Conservation (phyloP, 2,113 vertebrate species). For the Pithys albifrons region DNA sequence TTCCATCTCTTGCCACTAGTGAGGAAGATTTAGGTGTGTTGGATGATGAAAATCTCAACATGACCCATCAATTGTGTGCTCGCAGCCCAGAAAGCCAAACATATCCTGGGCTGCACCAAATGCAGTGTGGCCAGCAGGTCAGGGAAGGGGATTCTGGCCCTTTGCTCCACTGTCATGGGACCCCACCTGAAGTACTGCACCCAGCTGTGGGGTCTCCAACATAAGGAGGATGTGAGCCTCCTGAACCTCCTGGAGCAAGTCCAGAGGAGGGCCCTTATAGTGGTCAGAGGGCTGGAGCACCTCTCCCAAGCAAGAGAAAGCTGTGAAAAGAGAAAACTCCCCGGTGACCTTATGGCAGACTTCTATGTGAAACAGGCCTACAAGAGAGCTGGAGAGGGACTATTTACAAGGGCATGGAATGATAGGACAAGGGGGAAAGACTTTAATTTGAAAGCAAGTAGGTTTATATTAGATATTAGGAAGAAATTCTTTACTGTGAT, state of each 20-base stretch:
- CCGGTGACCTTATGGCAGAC: too few relatives aligned
- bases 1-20: neutral
- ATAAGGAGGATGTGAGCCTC: neutral
- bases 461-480: neutral
- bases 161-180: neutral
- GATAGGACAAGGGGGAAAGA: neutral
- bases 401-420: neutral
- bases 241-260: fast-evolving
- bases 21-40: neutral
- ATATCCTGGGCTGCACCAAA: neutral
- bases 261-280: neutral
- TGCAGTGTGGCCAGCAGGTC: neutral
- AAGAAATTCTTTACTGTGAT: neutral
- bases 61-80: neutral
- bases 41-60: neutral
- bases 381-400: neutral
- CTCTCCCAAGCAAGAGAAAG: neutral
- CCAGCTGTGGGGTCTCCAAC: neutral
- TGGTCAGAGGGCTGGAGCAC: neutral
- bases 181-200: neutral
- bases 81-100: neutral
- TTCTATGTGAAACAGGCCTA: neutral
- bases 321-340: neutral
- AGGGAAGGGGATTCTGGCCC: neutral
- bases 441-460: neutral